phyloP scores from a whole-genome alignment of 2,797 vertebrate genomes.

The Sparus aurata region DNA sequence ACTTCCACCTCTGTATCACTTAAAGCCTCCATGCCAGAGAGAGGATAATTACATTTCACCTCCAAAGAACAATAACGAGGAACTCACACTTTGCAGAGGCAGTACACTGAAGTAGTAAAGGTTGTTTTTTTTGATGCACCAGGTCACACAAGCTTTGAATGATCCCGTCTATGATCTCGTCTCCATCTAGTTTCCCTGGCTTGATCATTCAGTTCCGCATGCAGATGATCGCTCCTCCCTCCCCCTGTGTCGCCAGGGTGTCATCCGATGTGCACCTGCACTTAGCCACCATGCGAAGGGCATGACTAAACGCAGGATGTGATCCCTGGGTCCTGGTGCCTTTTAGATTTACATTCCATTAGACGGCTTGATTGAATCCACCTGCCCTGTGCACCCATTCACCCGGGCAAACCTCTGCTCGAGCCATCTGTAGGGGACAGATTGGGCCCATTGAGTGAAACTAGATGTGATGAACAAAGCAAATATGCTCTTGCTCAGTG shows the following conservation, averaged over 20 bases:
- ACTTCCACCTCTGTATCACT: conserved; percentile 69
- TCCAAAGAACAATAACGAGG: conserved; percentile 54
- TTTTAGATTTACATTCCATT: conserved; percentile 82
- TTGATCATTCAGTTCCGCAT: conserved; percentile 67
- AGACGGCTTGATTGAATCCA: conserved; percentile 80
- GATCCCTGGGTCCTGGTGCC: conserved; percentile 57
- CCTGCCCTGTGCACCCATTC: conserved; percentile 72
- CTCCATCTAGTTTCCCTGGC: conserved; percentile 39
- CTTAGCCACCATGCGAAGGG: conserved; percentile 53
- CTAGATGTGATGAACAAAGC: conserved; percentile 67
- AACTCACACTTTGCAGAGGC: conserved; percentile 39
- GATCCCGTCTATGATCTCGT: conserved; percentile 46
- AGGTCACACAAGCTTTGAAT: conserved; percentile 38
- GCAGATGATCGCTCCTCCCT: conserved; percentile 56
- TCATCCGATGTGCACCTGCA: conserved; percentile 73
- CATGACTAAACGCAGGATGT: conserved; percentile 67
- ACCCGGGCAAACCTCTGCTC: conserved; percentile 60
- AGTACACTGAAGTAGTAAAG: conserved; percentile 2
- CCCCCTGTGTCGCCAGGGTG: conserved; percentile 48
- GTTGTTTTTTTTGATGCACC: conserved; percentile 28
- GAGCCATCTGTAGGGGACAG: conserved; percentile 71
- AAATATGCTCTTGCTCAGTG: conserved; percentile 51
- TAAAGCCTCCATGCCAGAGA: conserved; percentile 50
- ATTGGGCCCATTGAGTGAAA: conserved; percentile 64
- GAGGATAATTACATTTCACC: conserved; percentile 74